Evolutionary conservation across 2,797 vertebrate species (phyloP), one percentile per base, ranked within the genome.

Genomic region (Pseudomugil tenellus): DNA sequence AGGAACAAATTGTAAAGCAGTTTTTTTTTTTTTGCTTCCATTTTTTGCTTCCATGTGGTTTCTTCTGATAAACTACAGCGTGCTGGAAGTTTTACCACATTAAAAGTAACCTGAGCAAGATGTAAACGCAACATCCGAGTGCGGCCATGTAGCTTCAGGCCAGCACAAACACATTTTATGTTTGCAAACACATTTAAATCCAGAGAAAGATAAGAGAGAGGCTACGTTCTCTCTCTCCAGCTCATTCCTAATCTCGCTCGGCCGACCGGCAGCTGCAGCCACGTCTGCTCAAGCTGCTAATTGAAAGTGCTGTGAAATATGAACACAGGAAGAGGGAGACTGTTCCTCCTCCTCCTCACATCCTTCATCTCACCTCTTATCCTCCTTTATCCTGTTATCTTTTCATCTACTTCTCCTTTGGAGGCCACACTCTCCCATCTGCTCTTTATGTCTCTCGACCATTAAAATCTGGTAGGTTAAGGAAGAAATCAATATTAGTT

Each of bases 221-320:
- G 58, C 67, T n/a, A n/a, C n/a, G n/a, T n/a, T 51, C 70, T 72
- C 61, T 72, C 62, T 75, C 67, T 49, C 39, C 6, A 29, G 56
- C 49, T 60, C 57, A 56, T 64, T 70, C 70, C 77, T 54, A 78
- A 57, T 82, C 64, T 84, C 81, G 71, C 82, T 74, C 39, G 2
- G 59, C 66, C 10, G 37, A 64, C 68, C 67, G 64, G 75, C 81
- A 80, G 59, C 73, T 73, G 61, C 66, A 69, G 57, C 14, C 35
- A 41, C 23, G 6, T 39, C 56, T 6, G 37, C 21, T 23, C 13
- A 58, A 60, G 79, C 17, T 90, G 89, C 94, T 95, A 95, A 95
- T 94, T 95, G 94, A 95, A 94, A 94, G 92, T 92, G 90, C 92
- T 91, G 94, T 95, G 93, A 95, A 95, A 95, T 93, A 96, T 95